Conservation (phyloP, 2,113 vertebrate genomes). For the Alces alces region DNA sequence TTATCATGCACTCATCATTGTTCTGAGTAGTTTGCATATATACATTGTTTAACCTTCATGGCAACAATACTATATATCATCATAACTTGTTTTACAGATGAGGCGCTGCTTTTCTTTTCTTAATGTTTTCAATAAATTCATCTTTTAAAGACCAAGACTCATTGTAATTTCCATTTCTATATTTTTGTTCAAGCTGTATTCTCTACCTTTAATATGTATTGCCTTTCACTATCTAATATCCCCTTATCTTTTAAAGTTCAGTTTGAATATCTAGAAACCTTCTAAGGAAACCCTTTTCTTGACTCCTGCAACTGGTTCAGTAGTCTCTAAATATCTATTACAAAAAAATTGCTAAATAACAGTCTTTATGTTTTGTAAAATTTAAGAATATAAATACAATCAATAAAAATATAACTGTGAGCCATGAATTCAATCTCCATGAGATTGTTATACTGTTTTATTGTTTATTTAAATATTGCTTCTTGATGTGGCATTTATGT, state of each 20-base stretch:
- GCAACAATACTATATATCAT: background rate
- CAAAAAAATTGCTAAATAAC: background rate
- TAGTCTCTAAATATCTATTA: background rate
- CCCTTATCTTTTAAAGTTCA: background rate
- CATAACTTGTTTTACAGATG: background rate
- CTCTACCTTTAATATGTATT: background rate
- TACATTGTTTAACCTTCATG: background rate
- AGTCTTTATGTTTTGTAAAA: background rate
- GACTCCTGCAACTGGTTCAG: background rate
- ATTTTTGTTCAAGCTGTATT: background rate
- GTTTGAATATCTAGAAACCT: background rate
- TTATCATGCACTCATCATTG: background rate
- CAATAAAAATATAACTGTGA: background rate
- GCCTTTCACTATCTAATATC: fast-evolving
- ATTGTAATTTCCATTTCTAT: background rate
- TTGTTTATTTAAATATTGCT: background rate
- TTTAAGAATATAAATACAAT: background rate
- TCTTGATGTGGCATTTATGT: background rate
- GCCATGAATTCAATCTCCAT: background rate
- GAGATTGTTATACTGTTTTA: background rate
- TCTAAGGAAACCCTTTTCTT: background rate
- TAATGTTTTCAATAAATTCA: background rate
- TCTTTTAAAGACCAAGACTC: background rate
- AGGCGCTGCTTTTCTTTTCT: background rate
- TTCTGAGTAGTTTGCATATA: background rate